Evolutionary conservation across 2,113 vertebrate genomes (phyloP), one percentile per base, ranked within the genome.

Genomic region (Podocnemis expansa): DNA sequence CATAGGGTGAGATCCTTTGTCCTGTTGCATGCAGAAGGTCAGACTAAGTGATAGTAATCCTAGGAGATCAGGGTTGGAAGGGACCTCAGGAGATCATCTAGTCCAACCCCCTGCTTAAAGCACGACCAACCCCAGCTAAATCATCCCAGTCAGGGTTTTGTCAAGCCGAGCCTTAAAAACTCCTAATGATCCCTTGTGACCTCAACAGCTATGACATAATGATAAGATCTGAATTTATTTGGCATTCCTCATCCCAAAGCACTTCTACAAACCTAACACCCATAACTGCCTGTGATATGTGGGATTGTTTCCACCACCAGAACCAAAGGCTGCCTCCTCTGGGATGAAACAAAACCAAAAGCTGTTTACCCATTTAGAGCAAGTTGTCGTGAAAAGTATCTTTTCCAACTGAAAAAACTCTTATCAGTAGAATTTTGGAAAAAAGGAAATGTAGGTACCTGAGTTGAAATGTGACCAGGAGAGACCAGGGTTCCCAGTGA

Each of bases 161-260:
- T 52, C 51, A 52, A 52, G 51, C 51, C 51, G 3, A 14, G 14
- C 51, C 51, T 52, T 17, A 47, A 6, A n/a, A n/a, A n/a, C n/a
- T n/a, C n/a, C 51, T 52, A 52, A 63, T 19, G 31, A 34, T 67
- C 60, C 60, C 60, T n/a, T n/a, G 60, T 17, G 60, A 7, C 60
- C 60, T 67, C 60, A 67, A 67, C n/a, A 67, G n/a, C 8, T 16
- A 67, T n/a, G 16, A n/a, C 17, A 63, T 63, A 90, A 73, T 47
- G 88, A 93, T 89, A 85, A 92, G 82, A 92, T 93, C 92, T 31
- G 51, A 1, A 96, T 96, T 93, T 63, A 86, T 93, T 76, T 83
- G 91, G 60, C 60, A 58, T 79, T 93, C 63, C 49, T 88, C 93
- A 85, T 93, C 85, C 92, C 93, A 76, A 52, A 89, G 91, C 85